These are phyloP conservation scores for Callithrix jacchus DNA, from an alignment of 2,113 vertebrate species.

Conservation along the genomic window DNA sequence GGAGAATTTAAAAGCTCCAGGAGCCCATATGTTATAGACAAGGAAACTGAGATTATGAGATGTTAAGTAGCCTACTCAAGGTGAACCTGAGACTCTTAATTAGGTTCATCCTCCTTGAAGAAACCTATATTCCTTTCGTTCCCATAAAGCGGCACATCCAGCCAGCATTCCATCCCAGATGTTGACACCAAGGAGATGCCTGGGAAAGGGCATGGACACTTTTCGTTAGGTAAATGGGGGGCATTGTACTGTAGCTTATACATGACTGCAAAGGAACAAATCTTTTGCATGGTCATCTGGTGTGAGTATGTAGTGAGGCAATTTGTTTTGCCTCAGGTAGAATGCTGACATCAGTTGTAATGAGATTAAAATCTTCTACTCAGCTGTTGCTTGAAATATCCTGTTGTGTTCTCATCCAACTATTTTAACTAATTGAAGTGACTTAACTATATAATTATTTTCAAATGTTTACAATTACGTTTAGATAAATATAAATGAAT, in stretches of 20 bases:
- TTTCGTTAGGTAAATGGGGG: background rate
- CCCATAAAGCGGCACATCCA: background rate
- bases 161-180: background rate
- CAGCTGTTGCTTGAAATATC: constrained; percentile 76
- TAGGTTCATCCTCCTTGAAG: background rate
- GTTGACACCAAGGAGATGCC: background rate
- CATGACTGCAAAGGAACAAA: background rate
- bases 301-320: constrained; percentile 44
- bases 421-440: constrained; percentile 76
- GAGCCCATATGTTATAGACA: background rate
- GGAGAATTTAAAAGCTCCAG: background rate
- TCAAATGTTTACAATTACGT: constrained; percentile 78
- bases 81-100: background rate
- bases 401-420: constrained; percentile 72
- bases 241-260: background rate
- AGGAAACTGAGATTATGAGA: background rate
- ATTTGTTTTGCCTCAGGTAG: constrained; percentile 74
- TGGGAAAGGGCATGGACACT: background rate
- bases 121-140: background rate
- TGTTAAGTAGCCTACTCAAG: background rate
- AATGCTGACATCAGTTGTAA: constrained; percentile 76
- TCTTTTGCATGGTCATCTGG: constrained; percentile 19
- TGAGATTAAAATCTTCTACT: constrained; percentile 79
- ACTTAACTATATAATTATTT: constrained; percentile 79
- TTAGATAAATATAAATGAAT: constrained; percentile 76